These are phyloP conservation scores for Hydrophis major DNA, from an alignment of 2,797 vertebrate species.

Conservation along the genomic window DNA sequence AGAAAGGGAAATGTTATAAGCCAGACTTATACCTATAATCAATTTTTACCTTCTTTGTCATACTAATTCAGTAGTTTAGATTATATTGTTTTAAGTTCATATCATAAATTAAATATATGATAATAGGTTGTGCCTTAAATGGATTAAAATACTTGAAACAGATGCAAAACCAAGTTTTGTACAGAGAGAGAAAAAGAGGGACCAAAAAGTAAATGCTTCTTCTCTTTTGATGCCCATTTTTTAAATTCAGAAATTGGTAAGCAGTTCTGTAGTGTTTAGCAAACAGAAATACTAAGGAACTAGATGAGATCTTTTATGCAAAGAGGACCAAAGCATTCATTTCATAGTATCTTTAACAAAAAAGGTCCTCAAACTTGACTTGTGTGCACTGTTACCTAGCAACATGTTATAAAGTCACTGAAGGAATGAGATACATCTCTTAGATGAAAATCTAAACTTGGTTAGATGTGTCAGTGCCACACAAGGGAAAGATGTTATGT, in stretches of 20 bases:
- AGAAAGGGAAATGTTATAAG: background rate
- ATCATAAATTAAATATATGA: background rate
- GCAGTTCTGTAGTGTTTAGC: constrained; percentile 63
- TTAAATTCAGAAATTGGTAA: constrained; percentile 52
- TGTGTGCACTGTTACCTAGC: constrained; percentile 83
- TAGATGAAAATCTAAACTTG: constrained; percentile 74
- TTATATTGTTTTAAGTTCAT: background rate
- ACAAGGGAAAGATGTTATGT: constrained; percentile 42
- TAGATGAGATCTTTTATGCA: constrained; percentile 75
- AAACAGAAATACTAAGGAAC: constrained; percentile 64
- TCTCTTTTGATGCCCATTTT: constrained; percentile 37
- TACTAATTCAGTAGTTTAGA: background rate
- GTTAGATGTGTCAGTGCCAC: constrained; percentile 58
- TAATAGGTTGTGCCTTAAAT: background rate
- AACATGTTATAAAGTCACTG: constrained; percentile 79
- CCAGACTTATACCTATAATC: background rate
- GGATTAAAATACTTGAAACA: background rate
- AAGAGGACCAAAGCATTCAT: constrained; percentile 71
- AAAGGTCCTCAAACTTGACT: constrained; percentile 81
- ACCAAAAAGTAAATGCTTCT: constrained; percentile 21
- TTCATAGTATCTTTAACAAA: constrained; percentile 76
- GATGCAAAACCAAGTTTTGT: constrained; percentile 19
- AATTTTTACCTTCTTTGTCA: background rate
- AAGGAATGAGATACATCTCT: constrained; percentile 74
- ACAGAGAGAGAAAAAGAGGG: background rate